Evolutionary conservation across 2,113 vertebrate genomes (phyloP), one percentile per base, ranked within the genome.

Genomic region (Paradoxurus hermaphroditus): DNA sequence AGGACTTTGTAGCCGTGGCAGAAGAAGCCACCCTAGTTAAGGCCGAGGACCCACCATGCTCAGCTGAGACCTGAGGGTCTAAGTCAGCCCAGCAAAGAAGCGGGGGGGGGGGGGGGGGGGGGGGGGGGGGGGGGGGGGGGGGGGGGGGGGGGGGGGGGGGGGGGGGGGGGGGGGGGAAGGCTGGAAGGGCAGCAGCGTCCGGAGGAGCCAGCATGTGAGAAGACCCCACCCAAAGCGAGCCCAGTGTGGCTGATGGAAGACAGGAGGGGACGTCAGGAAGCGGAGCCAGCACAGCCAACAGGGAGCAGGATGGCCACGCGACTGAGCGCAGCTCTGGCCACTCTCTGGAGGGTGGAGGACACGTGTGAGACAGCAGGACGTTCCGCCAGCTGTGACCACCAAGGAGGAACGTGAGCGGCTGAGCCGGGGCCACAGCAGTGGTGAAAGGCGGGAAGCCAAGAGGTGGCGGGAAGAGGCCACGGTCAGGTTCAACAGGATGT

Each of bases 211-310:
- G 56, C 56, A 39, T 0, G 18, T 39, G 15, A 31, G 63, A 27
- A 41, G 41, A 29, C 51, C 23, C 11, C 49, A 49, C 49, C 49
- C 13, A 12, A 49, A 49, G 49, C 29, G 9, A 27, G 27, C 34
- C 39, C 11, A 31, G 31, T 0, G 0, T 11, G 39, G 51, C 62
- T 14, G 13, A 27, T 25, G 11, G 10, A 25, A 63, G 62, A 63
- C 4, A 0, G 65, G 29, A 7, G 36, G 41, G 16, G 31, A 53
- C 12, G 29, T 6, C 0, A 39, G 39, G 77, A 29, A 62, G 82
- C 0, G 27, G 21, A 12, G 41, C 11, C 59, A 21, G 15, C 8
- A 31, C 5, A 21, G 41, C 21, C 7, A 0, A n/a, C 1, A 16
- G 65, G 36, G 34, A 18, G 36, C 65, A 53, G n/a, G 13, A 11